Base-by-base conservation (phyloP, 2,797 vertebrate genomes). In the Anolis apletophallus region DNA sequence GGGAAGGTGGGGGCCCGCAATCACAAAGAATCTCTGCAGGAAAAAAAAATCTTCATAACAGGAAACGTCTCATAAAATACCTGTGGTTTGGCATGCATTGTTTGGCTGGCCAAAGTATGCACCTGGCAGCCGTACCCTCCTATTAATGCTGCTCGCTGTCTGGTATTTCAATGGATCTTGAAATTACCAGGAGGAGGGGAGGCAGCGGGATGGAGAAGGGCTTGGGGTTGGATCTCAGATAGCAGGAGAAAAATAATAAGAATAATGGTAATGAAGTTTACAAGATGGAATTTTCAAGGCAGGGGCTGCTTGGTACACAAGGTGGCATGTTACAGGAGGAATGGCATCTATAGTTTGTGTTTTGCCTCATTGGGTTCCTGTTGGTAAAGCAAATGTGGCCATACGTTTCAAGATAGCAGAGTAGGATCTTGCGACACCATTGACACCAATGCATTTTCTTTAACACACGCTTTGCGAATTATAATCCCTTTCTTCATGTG, bases 21-120 rank as follows among this genome's bases (percentile, higher is more conserved):
- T 87, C 85, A 84, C 89, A 86, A 91, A 81, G 92, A 93, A 93
- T 94, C 92, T 93, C 92, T 88, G 93, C 93, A 95, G 32, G 67
- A 0, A 19, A 36, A 95, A 95, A 96, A 96, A 95, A 95, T 96
- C 96, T 96, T 89, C 92, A 96, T 96, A 97, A 97, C 96, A 98
- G 96, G 97, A 97, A 97, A 96, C 91, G 93, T 96, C 96, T 95
- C 96, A 96, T 96, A 96, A 96, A 96, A 96, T 96, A 96, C 95
- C 94, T 94, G 96, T 92, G 96, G 96, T 96, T 97, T 97, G 95
- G 96, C 95, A 88, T 83, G 93, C 91, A 89, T 81, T 92, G 92
- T 91, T 85, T 61, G 85, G 88, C 95, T 94, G 90, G 93, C 95
- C 90, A 91, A 92, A 94, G 92, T 94, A 94, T 96, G 95, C 95